Percentiles rank a stretch among this genome's conserved stretches.
Conservation (phyloP, 2,113 vertebrate genomes). For the Bos javanicus region DNA sequence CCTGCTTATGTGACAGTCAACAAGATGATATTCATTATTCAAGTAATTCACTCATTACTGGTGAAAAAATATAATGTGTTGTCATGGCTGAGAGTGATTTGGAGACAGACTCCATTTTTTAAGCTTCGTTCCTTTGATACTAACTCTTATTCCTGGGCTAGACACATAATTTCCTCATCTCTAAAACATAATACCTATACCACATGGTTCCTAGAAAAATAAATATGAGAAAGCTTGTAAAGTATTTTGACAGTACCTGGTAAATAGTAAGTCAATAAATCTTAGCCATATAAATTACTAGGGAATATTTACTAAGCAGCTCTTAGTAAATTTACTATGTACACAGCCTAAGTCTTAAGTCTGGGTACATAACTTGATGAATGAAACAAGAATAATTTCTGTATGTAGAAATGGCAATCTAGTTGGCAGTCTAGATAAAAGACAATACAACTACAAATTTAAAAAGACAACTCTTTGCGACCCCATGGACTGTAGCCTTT, state of each 20-base stretch:
- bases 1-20: background rate
- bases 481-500: too few species aligned
- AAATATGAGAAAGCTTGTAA: background rate
- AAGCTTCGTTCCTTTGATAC: background rate
- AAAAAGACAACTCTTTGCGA: background rate
- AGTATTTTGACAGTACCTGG: background rate
- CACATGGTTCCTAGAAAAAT: background rate
- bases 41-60: background rate
- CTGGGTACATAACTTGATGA: background rate
- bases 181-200: background rate
- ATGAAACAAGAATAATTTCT: background rate
- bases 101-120: background rate
- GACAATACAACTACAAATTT: background rate
- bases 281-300: background rate
- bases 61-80: background rate
- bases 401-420: background rate
- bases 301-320: background rate
- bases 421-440: background rate
- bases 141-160: background rate
- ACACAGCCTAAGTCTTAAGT: background rate
- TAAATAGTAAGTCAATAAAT: background rate
- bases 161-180: background rate
- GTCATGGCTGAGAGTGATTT: background rate
- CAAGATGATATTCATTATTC: slow-evolving; percentile 4
- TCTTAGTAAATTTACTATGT: background rate